Conservation (phyloP, 1,140 invertebrate genomes). For the Cydia fagiglandana region DNA sequence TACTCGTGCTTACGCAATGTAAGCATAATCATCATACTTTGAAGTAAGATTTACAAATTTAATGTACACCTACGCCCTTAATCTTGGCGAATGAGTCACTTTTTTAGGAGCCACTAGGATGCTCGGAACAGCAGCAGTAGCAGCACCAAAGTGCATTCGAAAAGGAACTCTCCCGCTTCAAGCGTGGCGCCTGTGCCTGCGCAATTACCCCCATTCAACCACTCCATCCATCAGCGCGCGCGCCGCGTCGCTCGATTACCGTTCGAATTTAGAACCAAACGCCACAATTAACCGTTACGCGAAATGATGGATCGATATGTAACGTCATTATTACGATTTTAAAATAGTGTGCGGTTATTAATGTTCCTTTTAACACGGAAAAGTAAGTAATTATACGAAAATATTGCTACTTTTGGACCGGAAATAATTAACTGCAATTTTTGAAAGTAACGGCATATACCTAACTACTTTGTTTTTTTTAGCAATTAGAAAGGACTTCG, state of each 20-base stretch:
- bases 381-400: background rate
- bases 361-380: background rate
- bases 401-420: too few species aligned
- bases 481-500: too few species aligned
- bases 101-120: too few species aligned
- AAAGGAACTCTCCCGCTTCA: too few species aligned
- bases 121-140: too few species aligned
- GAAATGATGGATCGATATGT: slow-evolving; percentile 21
- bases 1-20: too few species aligned
- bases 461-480: too few species aligned
- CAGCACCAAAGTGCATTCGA: too few species aligned
- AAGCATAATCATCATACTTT: too few species aligned
- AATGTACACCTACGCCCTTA: too few species aligned
- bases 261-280: slow-evolving; percentile 31
- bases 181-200: slow-evolving; percentile 41
- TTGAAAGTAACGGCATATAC: background rate
- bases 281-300: slow-evolving; percentile 12
- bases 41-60: too few species aligned
- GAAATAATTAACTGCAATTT: background rate
- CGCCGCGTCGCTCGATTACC: slow-evolving; percentile 67
- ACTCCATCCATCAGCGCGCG: slow-evolving; percentile 67
- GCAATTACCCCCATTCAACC: slow-evolving; percentile 69
- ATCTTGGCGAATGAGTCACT: too few species aligned
- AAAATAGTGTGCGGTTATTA: slow-evolving; percentile 6
- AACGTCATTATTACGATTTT: slow-evolving; percentile 6